These are phyloP conservation scores for Heterochromis multidens DNA, from an alignment of 2,113 vertebrate genomes.

Conservation along the genomic window DNA sequence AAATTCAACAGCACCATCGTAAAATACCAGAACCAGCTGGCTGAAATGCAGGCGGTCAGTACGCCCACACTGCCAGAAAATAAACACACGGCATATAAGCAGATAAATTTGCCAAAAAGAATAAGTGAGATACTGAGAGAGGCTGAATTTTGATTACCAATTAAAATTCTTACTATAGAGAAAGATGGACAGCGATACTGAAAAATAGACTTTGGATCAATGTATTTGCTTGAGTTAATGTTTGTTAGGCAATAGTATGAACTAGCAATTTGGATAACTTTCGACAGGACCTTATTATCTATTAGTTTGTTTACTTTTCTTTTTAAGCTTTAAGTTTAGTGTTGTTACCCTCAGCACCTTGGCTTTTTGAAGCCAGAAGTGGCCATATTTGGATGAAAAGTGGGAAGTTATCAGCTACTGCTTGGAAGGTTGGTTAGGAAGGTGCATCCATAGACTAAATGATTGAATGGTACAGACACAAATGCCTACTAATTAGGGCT, in stretches of 20 bases:
- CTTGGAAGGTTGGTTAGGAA: background rate
- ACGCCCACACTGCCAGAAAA: background rate
- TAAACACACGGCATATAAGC: background rate
- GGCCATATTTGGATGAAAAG: background rate
- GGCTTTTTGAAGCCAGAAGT: background rate
- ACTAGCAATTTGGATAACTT: background rate
- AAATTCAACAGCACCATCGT: constrained; percentile 92
- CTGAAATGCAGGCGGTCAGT: constrained; percentile 96
- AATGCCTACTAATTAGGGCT: background rate
- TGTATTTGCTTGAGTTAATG: background rate
- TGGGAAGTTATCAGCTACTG: background rate
- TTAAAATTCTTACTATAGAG: background rate
- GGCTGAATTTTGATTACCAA: background rate
- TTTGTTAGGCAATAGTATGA: background rate
- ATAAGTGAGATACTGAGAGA: background rate
- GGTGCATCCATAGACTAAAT: background rate
- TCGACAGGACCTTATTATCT: background rate
- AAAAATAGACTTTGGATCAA: background rate
- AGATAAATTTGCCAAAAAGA: background rate
- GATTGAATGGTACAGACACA: background rate
- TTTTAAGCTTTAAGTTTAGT: background rate
- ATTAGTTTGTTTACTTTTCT: background rate
- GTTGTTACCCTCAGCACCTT: background rate
- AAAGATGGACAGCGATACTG: background rate
- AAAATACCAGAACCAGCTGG: constrained; percentile 93